Conservation (phyloP, 1,140 invertebrate species). For the Heterodera carotae region DNA sequence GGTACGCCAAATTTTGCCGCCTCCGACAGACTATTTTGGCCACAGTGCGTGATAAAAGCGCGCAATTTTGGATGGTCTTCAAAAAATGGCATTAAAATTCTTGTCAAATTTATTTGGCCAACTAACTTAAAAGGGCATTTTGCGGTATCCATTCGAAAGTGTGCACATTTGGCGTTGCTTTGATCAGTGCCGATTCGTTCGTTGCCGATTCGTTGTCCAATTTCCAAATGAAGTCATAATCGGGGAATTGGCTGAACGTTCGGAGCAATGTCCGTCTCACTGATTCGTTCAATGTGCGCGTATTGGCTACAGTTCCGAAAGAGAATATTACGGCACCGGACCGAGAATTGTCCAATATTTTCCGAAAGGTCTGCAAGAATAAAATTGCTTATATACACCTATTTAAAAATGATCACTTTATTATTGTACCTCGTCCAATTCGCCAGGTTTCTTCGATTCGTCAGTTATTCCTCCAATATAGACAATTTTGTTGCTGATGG, state of each 20-base stretch:
- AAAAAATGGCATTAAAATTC: conserved; percentile 26
- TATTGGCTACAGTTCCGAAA: conserved; percentile 50
- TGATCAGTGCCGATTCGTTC: conserved; percentile 37
- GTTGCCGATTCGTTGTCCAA: conserved; percentile 29
- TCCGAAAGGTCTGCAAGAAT: conserved; percentile 34
- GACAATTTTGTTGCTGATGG: conserved; percentile 47
- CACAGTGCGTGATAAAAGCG: conserved; percentile 74
- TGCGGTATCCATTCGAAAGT: conserved; percentile 74
- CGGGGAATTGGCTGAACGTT: conserved; percentile 46
- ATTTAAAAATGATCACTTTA: neutral
- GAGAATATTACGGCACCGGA: conserved; percentile 45
- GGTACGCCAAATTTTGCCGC: conserved; percentile 72
- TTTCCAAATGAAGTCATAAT: conserved; percentile 56
- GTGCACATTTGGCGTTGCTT: conserved; percentile 48
- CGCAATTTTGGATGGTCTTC: conserved; percentile 73
- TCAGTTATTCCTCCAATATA: conserved; percentile 51
- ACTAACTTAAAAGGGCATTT: conserved; percentile 71
- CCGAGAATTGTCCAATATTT: conserved; percentile 31
- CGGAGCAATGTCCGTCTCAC: conserved; percentile 40
- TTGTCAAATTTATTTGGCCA: conserved; percentile 14
- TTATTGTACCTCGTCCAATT: conserved; percentile 12
- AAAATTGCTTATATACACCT: conserved; percentile 1
- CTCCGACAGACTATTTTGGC: conserved; percentile 73
- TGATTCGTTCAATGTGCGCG: conserved; percentile 24
- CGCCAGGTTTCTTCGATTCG: neutral